phyloP scores from a whole-genome alignment of 92 coral and sea anemone species.

The Anthopleura xanthogrammica region DNA sequence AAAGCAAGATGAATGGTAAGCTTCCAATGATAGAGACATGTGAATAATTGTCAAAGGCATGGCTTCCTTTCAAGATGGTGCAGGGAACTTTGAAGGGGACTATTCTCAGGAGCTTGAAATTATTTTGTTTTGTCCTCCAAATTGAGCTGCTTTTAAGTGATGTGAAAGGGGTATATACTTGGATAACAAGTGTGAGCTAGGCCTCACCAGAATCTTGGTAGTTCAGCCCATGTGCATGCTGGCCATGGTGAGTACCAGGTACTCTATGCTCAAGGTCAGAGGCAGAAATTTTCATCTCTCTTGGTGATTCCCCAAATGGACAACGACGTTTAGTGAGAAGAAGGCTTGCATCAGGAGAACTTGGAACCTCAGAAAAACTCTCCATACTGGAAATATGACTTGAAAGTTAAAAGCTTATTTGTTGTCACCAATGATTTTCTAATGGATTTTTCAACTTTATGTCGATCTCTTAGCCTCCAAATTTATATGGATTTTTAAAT shows the following conservation, averaged over 20 bases:
- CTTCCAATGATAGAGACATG: too few species aligned
- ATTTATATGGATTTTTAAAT: neutral
- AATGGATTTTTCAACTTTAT: neutral
- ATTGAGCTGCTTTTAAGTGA: too few species aligned
- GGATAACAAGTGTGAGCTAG: too few species aligned
- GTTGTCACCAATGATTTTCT: neutral
- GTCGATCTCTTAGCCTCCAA: neutral
- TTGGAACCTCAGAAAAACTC: constrained; percentile 52
- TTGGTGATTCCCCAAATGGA: constrained; percentile 87
- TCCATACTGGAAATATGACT: constrained; percentile 41
- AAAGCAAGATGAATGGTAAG: too few species aligned
- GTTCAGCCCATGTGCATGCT: neutral
- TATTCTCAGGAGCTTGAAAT: too few species aligned
- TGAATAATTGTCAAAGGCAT: too few species aligned
- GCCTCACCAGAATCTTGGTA: neutral
- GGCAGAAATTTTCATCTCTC: constrained; percentile 56
- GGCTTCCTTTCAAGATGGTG: too few species aligned
- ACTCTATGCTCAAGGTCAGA: neutral
- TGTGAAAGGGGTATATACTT: too few species aligned
- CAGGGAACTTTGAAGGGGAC: too few species aligned
- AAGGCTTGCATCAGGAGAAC: constrained; percentile 77
- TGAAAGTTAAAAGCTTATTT: neutral
- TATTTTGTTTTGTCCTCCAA: too few species aligned
- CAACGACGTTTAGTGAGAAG: constrained; percentile 84
- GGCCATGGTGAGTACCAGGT: neutral